Evolutionary conservation across 2,888 invertebrate genomes (phyloP), one percentile per base, ranked within the genome.

Genomic region (Chymomyza amoena): DNA sequence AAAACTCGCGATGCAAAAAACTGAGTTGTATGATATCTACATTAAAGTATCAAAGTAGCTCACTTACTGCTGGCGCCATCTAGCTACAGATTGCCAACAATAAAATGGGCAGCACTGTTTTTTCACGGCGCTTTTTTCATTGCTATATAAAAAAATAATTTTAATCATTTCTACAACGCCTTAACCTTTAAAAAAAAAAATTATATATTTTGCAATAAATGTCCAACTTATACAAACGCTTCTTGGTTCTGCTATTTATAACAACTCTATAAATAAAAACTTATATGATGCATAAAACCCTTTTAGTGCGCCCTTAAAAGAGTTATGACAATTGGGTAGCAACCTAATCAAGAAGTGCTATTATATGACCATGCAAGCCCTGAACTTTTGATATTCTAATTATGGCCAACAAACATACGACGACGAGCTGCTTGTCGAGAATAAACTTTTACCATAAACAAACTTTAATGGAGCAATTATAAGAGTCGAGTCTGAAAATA

Each of bases 401-500:
- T 83, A 87, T 78, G 61, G 66, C 54, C 69, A 65, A 36, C 66
- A 51, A 72, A 60, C 79, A 78, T 79, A 78, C 79, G n/a, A n/a
- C n/a, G n/a, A n/a, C n/a, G 73, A 78, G 59, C 73, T 75, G 72
- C 81, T 81, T 80, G 80, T 78, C 85, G 82, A 73, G 76, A 72
- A 80, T 77, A 78, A 84, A 84, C 85, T 87, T 84, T 78, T 51
- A 66, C 73, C 80, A 84, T 84, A 87, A 87, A 87, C 83, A 82
- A 60, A 84, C 82, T 84, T 84, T 87, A 84, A 87, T 87, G 83
- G 87, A 84, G 83, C 87, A 84, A 84, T 84, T 84, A 87, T 87
- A 84, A 80, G 80, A 82, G 82, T 75, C 85, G 80, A 82, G 82
- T 75, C 85, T 78, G 78, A 73, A 73, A 80, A 77, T 67, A 75